Conservation (phyloP, 2,113 vertebrate species). For the Etia nguti region DNA sequence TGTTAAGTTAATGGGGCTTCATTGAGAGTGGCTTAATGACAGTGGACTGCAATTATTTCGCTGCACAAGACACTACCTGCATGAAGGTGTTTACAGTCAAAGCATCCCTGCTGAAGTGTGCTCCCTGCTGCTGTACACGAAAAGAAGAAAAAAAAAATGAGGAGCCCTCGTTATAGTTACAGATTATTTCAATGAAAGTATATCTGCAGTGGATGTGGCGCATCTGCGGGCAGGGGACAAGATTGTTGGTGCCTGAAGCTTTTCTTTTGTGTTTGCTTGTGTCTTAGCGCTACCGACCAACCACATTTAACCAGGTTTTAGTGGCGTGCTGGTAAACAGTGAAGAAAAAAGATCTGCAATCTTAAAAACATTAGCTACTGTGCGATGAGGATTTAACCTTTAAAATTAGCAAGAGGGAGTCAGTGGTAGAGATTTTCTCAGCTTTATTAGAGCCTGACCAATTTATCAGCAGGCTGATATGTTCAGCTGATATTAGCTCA, state of each 20-base stretch:
- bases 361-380: not conserved
- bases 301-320: not conserved
- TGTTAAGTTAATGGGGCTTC: slow-evolving; percentile 13
- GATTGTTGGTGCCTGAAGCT: not conserved
- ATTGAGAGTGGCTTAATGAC: slow-evolving; percentile 6
- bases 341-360: not conserved
- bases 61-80: not conserved
- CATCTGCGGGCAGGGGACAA: not conserved
- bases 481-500: not conserved
- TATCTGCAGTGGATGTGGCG: not conserved
- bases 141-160: not conserved
- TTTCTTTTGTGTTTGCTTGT: not conserved
- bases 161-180: not conserved
- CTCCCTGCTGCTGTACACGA: not conserved
- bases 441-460: not conserved
- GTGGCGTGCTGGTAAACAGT: not conserved
- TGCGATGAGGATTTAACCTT: not conserved
- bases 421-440: not conserved
- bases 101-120: not conserved
- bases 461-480: not conserved
- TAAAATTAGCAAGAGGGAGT: not conserved
- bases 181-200: not conserved
- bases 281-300: not conserved
- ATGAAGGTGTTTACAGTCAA: slow-evolving; percentile 14
- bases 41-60: slow-evolving; percentile 21